These are phyloP conservation scores for Ditula angustiorana DNA, from an alignment of 2,888 invertebrate genomes.

Conservation along the genomic window DNA sequence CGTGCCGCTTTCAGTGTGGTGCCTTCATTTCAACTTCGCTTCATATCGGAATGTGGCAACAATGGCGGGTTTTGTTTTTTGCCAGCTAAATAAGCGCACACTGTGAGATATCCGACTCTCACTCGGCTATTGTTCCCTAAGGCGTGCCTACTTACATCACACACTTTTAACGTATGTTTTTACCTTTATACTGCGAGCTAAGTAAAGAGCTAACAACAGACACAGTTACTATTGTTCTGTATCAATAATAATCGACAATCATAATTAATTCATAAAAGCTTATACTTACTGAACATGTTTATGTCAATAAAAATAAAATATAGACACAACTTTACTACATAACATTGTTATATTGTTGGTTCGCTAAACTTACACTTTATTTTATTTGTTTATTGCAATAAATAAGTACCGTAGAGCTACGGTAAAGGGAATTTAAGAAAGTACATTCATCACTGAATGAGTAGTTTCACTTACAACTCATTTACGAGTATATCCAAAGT, in stretches of 20 bases:
- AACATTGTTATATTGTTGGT: too few species aligned
- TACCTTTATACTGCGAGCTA: not conserved
- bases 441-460: too few species aligned
- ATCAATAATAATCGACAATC: not conserved
- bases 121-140: slow-evolving; percentile 31
- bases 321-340: too few species aligned
- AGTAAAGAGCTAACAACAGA: slow-evolving; percentile 1
- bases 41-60: slow-evolving; percentile 30
- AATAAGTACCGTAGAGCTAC: too few species aligned
- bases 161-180: not conserved
- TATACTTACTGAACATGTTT: not conserved
- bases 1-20: not conserved
- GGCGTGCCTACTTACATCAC: not conserved
- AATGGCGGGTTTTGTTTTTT: slow-evolving; percentile 31
- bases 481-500: too few species aligned
- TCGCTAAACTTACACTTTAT: too few species aligned
- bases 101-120: slow-evolving; percentile 24
- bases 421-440: too few species aligned
- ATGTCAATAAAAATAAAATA: slow-evolving; percentile 4
- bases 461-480: too few species aligned
- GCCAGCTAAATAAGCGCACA: slow-evolving; percentile 21
- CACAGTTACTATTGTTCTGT: not conserved
- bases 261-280: not conserved
- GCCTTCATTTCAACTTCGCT: not conserved
- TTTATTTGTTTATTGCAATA: too few species aligned